These are phyloP conservation scores for Aporophyla nigra DNA, from an alignment of 2,888 invertebrate genomes.

Conservation along the genomic window DNA sequence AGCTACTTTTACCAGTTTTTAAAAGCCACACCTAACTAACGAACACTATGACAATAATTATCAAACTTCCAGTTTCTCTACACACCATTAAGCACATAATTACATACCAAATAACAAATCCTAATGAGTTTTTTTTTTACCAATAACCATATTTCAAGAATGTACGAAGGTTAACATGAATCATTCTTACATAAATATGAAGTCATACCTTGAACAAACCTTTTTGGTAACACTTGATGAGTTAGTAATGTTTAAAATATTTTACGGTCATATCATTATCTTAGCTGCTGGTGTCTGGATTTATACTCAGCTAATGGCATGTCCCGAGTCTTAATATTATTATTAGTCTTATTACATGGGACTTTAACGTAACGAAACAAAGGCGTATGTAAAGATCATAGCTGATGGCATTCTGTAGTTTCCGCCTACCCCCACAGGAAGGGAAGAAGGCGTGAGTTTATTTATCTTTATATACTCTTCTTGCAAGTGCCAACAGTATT, in stretches of 20 bases:
- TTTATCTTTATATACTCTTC: neutral
- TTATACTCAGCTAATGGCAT: neutral
- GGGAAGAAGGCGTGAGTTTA: neutral
- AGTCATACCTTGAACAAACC: conserved; percentile 61
- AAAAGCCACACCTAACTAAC: conserved; percentile 6
- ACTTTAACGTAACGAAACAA: neutral
- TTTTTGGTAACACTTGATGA: conserved; percentile 47
- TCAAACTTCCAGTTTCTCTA: conserved; percentile 13
- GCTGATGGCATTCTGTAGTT: neutral
- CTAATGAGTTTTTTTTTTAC: conserved; percentile 60
- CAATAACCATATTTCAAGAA: conserved; percentile 51
- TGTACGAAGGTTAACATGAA: conserved; percentile 58
- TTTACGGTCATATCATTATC: conserved; percentile 1
- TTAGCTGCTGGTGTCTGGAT: neutral
- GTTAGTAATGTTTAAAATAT: conserved; percentile 47
- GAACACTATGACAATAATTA: conserved; percentile 5
- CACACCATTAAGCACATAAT: conserved; percentile 49
- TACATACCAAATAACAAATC: conserved; percentile 30
- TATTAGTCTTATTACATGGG: too few species aligned
- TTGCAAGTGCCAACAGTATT: neutral
- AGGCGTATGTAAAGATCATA: neutral
- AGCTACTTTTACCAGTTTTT: neutral
- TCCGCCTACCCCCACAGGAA: neutral
- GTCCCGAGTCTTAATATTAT: neutral
- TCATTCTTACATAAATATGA: conserved; percentile 61